phyloP scores from a whole-genome alignment of 1,140 invertebrate genomes.

The Megalopta genalis region DNA sequence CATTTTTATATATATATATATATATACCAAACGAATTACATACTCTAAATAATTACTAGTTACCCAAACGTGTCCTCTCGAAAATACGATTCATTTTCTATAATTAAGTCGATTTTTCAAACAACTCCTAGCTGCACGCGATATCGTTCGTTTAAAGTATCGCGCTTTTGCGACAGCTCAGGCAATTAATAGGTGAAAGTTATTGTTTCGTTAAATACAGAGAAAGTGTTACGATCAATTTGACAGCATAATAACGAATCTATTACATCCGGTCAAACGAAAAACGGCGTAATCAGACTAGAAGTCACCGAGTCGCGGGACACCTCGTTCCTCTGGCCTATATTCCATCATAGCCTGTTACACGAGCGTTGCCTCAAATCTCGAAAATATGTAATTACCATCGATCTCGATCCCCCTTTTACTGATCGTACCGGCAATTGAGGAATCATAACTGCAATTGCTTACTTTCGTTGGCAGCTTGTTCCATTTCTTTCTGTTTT shows the following conservation, averaged over 20 bases:
- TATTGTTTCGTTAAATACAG: constrained; percentile 21
- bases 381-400: constrained; percentile 41
- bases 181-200: constrained; percentile 34
- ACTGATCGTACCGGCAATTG: constrained; percentile 29
- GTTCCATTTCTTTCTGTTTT: constrained; percentile 37
- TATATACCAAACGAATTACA: too few relatives aligned
- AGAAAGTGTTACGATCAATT: constrained; percentile 33
- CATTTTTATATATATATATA: too few relatives aligned
- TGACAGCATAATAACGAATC: constrained; percentile 33
- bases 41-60: too few relatives aligned
- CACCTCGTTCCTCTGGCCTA: background rate
- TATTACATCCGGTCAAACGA: background rate
- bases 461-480: constrained; percentile 67
- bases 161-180: background rate
- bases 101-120: background rate
- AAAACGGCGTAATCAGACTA: background rate
- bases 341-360: constrained; percentile 2
- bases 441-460: constrained; percentile 51
- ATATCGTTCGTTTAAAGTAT: background rate
- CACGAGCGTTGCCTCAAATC: background rate
- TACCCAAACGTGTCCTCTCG: too few relatives aligned
- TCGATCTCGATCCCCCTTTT: constrained; percentile 38
- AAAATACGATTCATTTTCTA: too few relatives aligned
- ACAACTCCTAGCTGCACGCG: background rate
- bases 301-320: constrained; percentile 9